Evolutionary conservation across 2,113 vertebrate genomes (phyloP).

Genomic region (Dipodomys stephensi): DNA sequence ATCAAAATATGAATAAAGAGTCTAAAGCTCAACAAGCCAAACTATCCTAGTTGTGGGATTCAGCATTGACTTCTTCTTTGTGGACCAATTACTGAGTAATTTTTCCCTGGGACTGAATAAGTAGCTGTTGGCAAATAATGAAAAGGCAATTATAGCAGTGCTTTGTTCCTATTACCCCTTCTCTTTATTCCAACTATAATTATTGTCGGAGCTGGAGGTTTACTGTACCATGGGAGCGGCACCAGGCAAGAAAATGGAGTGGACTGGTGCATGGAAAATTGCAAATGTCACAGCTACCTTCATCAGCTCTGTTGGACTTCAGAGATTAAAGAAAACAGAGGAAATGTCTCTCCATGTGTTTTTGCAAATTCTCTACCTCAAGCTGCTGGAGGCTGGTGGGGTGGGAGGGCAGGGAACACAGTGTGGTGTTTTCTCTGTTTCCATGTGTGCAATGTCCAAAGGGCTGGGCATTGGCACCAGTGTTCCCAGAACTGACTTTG

Average conservation of each 20-base stretch:
- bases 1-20: conserved; percentile 94
- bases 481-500: conserved; percentile 87
- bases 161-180: conserved; percentile 98
- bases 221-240: conserved; percentile 98
- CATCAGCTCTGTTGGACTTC: conserved; percentile 94
- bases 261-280: conserved; percentile 99
- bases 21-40: conserved; percentile 92
- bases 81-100: conserved; percentile 99
- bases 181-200: conserved; percentile 98
- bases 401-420: conserved; percentile 75
- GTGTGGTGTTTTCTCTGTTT: conserved; percentile 85
- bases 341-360: conserved; percentile 87
- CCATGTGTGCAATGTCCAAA: conserved; percentile 85
- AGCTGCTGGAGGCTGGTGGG: conserved; percentile 87
- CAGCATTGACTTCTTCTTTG: conserved; percentile 96
- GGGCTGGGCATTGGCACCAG: conserved; percentile 86
- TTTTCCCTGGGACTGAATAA: conserved; percentile 99
- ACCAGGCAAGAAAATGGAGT: conserved; percentile 97
- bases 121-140: conserved; percentile 99
- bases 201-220: conserved; percentile 98
- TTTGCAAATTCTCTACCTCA: conserved; percentile 91
- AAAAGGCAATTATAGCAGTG: conserved; percentile 99
- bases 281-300: conserved; percentile 99
- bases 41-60: conserved; percentile 96
- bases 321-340: conserved; percentile 87